These are phyloP conservation scores for Catonia carolina DNA, from an alignment of 2,888 invertebrate genomes.

Conservation along the genomic window DNA sequence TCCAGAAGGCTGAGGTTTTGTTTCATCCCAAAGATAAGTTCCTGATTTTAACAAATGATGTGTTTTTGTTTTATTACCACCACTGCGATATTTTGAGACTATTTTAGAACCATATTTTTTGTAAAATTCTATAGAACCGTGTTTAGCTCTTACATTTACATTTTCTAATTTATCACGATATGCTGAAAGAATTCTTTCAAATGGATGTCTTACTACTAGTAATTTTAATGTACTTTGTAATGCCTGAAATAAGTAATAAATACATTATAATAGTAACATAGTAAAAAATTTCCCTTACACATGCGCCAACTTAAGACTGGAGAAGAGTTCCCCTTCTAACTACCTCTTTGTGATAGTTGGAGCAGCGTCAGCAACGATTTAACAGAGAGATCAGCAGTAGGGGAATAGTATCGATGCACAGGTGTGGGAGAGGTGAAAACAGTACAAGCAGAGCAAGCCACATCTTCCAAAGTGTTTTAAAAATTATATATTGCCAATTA, in stretches of 20 bases:
- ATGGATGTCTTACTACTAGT: slow-evolving; percentile 54
- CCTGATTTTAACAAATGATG: slow-evolving; percentile 26
- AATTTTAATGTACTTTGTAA: slow-evolving; percentile 46
- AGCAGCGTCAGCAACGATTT: too few species aligned
- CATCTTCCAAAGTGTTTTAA: too few species aligned
- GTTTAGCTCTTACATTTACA: slow-evolving; percentile 40
- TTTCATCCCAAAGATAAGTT: slow-evolving; percentile 26
- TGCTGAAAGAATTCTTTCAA: slow-evolving; percentile 52
- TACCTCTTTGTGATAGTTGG: too few species aligned
- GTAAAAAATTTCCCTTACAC: too few species aligned
- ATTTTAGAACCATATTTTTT: slow-evolving; percentile 46
- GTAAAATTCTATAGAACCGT: slow-evolving; percentile 48
- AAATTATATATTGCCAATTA: too few species aligned
- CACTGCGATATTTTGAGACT: slow-evolving; percentile 44
- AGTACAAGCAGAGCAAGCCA: too few species aligned
- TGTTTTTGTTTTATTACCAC: slow-evolving; percentile 32
- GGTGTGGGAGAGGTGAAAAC: too few species aligned
- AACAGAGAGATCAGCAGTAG: too few species aligned
- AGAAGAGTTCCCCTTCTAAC: too few species aligned
- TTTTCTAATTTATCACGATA: slow-evolving; percentile 53
- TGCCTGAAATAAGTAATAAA: slow-evolving; percentile 36
- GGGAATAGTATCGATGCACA: too few species aligned
- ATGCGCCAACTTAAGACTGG: too few species aligned
- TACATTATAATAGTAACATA: not conserved
- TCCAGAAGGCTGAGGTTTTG: slow-evolving; percentile 37